These are phyloP conservation scores for Synaphobranchus kaupii DNA, from an alignment of 2,797 vertebrate genomes.

Conservation along the genomic window DNA sequence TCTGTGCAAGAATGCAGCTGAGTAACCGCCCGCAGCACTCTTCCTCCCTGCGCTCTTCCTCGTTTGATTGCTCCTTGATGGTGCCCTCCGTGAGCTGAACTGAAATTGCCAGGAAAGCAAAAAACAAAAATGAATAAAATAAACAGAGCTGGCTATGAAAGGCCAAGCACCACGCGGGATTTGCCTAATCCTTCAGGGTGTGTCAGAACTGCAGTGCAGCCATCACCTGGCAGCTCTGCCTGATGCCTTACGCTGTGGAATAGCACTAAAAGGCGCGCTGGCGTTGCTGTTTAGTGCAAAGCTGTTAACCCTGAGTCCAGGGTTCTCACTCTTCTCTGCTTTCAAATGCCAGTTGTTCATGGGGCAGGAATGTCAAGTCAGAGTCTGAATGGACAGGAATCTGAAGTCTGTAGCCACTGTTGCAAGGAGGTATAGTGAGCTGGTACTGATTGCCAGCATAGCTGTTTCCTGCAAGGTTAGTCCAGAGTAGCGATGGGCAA, in stretches of 20 bases:
- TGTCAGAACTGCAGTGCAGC: background rate
- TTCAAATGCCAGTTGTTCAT: slow-evolving; percentile 46
- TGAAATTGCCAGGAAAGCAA: slow-evolving; percentile 14
- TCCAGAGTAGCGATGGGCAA: slow-evolving; percentile 31
- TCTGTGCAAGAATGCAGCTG: background rate
- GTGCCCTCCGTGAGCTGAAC: slow-evolving; percentile 1
- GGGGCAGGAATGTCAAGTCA: slow-evolving; percentile 65
- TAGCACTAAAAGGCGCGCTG: background rate
- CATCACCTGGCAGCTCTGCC: background rate
- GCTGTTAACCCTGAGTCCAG: slow-evolving; percentile 58
- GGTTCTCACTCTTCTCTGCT: slow-evolving; percentile 53
- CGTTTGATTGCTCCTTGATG: slow-evolving; percentile 27
- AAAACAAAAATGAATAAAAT: background rate
- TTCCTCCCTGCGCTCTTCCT: background rate
- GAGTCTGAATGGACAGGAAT: slow-evolving; percentile 60
- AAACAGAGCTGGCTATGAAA: background rate
- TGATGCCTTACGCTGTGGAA: background rate
- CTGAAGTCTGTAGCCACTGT: slow-evolving; percentile 54
- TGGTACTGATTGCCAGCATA: background rate
- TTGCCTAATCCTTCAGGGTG: background rate
- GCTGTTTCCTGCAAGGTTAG: slow-evolving; percentile 47
- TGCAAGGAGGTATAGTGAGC: background rate
- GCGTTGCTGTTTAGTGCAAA: slow-evolving; percentile 36
- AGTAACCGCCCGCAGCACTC: slow-evolving; percentile 5
- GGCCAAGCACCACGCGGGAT: background rate